phyloP scores from a whole-genome alignment of 2,797 vertebrate genomes.

The Peromyscus eremicus region DNA sequence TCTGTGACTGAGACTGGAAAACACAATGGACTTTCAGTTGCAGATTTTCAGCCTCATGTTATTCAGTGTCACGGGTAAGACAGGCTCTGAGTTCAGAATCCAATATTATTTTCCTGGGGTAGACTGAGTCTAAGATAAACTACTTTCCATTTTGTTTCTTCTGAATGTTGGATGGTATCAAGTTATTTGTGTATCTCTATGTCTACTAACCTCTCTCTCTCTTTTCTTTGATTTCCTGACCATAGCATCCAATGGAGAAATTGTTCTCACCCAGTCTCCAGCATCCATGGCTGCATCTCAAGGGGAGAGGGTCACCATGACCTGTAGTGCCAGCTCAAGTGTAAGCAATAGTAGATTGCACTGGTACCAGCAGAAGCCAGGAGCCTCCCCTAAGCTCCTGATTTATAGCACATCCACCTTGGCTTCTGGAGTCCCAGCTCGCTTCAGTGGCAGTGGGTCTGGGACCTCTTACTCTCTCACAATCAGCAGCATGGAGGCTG shows the following conservation, averaged over 20 bases:
- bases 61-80: neutral
- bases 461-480: neutral
- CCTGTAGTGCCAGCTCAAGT: neutral
- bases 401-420: accelerated
- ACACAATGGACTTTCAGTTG: neutral
- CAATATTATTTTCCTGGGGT: neutral
- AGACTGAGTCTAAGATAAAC: neutral
- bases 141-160: neutral
- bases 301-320: neutral
- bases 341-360: neutral
- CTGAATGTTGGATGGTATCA: accelerated
- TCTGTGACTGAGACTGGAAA: neutral
- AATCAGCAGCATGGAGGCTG: neutral
- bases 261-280: neutral
- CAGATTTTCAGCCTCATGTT: neutral
- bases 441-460: neutral
- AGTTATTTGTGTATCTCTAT: no score
- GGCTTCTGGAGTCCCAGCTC: neutral
- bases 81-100: neutral
- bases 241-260: neutral
- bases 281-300: neutral
- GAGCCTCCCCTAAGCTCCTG: neutral
- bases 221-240: neutral
- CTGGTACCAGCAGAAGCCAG: neutral
- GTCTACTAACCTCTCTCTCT: neutral